A percentile compares a stretch with the other conserved stretches of the same genome.
Conservation (phyloP, 2,113 vertebrate species). For the Coptodon rendalli region DNA sequence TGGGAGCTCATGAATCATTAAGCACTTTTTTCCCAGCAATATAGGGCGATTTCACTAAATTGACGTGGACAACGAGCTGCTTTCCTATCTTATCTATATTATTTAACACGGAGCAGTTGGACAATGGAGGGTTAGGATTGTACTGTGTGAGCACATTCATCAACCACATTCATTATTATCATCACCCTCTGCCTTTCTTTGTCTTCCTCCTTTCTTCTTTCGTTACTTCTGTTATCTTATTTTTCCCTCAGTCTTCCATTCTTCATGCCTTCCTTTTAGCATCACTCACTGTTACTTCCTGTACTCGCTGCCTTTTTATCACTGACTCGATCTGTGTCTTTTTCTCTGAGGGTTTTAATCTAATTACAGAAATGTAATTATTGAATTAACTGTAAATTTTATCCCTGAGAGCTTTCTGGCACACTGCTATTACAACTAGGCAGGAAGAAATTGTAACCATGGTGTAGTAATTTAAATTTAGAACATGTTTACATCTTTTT, state of each 20-base stretch:
- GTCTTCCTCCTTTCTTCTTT: background rate
- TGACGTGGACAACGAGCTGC: constrained; percentile 24
- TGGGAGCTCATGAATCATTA: constrained; percentile 52
- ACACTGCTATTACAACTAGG: background rate
- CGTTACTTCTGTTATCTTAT: background rate
- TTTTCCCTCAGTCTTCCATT: background rate
- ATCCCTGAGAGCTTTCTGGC: constrained; percentile 3
- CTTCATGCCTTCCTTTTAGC: background rate
- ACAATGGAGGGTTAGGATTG: constrained; percentile 9
- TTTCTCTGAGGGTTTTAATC: constrained; percentile 21
- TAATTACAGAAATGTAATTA: constrained; percentile 40
- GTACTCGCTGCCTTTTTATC: background rate
- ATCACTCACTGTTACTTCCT: background rate
- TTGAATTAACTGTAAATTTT: constrained; percentile 20
- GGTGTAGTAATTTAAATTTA: background rate
- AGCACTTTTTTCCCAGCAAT: constrained; percentile 31
- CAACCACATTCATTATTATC: constrained; percentile 18
- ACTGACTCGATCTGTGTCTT: background rate
- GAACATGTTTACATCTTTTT: background rate
- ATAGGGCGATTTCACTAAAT: constrained; percentile 43
- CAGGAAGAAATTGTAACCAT: background rate
- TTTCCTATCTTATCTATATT: constrained; percentile 44
- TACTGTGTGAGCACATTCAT: background rate
- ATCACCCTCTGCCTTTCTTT: background rate
- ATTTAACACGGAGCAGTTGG: constrained; percentile 21